Evolutionary conservation across 2,797 vertebrate species (phyloP).

Genomic region (Liparis tanakae): DNA sequence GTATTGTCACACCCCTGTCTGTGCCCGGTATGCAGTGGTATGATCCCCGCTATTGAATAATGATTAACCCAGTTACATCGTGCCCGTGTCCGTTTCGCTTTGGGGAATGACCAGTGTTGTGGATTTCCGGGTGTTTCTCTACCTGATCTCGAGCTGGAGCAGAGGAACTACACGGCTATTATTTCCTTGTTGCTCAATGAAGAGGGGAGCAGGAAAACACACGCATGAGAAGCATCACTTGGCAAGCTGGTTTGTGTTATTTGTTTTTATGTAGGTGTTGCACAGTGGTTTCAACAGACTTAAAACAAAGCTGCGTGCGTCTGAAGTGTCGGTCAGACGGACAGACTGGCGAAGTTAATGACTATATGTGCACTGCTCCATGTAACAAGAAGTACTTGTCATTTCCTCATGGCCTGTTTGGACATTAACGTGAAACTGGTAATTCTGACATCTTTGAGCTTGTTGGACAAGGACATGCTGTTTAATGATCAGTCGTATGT

Average conservation of each 20-base stretch:
- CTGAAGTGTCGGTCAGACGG: slow-evolving; percentile 30
- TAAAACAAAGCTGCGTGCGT: slow-evolving; percentile 33
- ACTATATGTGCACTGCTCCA: slow-evolving; percentile 51
- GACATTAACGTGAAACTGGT: slow-evolving; percentile 57
- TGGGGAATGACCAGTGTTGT: slow-evolving; percentile 46
- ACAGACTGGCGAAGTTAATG: slow-evolving; percentile 56
- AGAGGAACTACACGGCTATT: slow-evolving; percentile 30
- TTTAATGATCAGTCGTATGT: slow-evolving; percentile 1
- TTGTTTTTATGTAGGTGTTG: slow-evolving; percentile 39
- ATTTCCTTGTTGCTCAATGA: slow-evolving; percentile 27
- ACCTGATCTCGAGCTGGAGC: slow-evolving; percentile 33
- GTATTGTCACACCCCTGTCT: slow-evolving; percentile 78
- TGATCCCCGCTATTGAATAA: slow-evolving; percentile 68
- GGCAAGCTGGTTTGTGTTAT: slow-evolving; percentile 35
- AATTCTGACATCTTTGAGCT: slow-evolving; percentile 59
- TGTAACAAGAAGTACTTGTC: slow-evolving; percentile 52
- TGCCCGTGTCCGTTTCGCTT: slow-evolving; percentile 65
- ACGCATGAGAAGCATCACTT: slow-evolving; percentile 23
- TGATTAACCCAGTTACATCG: slow-evolving; percentile 66
- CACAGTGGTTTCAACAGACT: slow-evolving; percentile 45
- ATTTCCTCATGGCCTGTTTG: slow-evolving; percentile 58
- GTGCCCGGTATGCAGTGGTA: slow-evolving; percentile 74
- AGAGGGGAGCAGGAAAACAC: slow-evolving; percentile 26
- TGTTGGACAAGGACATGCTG: slow-evolving; percentile 40
- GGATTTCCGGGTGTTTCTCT: slow-evolving; percentile 80